These are phyloP conservation scores for Diogma glabrata DNA, from an alignment of 2,888 invertebrate genomes.

Conservation along the genomic window DNA sequence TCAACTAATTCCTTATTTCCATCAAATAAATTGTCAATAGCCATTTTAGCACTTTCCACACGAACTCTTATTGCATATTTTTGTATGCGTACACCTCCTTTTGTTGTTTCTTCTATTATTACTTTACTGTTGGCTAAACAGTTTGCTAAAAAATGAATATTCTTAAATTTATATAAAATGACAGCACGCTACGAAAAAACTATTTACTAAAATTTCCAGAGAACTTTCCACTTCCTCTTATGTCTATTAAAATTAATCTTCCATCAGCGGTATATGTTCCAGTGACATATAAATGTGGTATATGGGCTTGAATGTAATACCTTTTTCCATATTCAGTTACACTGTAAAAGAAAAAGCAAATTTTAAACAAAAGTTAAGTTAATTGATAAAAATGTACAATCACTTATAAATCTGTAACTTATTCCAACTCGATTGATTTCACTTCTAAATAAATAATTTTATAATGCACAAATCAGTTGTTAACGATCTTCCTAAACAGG, in stretches of 20 bases:
- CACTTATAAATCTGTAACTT: too few species aligned
- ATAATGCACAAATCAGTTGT: too few species aligned
- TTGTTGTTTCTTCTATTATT: slow-evolving; percentile 24
- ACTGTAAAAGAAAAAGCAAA: slow-evolving; percentile 23
- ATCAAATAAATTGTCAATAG: slow-evolving; percentile 41
- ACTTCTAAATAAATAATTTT: too few species aligned
- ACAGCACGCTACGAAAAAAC: background rate
- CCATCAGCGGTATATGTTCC: slow-evolving; percentile 43
- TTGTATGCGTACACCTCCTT: slow-evolving; percentile 35
- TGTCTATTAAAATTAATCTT: slow-evolving; percentile 39
- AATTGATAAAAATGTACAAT: too few species aligned
- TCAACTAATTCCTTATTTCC: slow-evolving; percentile 41
- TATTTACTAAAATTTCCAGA: slow-evolving; percentile 42
- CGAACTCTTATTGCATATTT: slow-evolving; percentile 38
- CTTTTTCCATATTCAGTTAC: slow-evolving; percentile 31
- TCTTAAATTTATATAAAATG: too few species aligned
- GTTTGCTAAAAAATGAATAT: slow-evolving; percentile 29
- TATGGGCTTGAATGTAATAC: slow-evolving; percentile 34
- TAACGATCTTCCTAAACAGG: background rate
- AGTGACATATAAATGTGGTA: slow-evolving; percentile 41
- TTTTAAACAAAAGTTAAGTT: background rate
- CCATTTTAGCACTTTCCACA: slow-evolving; percentile 38
- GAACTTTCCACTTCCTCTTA: slow-evolving; percentile 42
- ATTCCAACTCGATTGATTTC: too few species aligned
- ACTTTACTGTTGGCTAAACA: slow-evolving; percentile 29